phyloP scores from a whole-genome alignment of 2,113 vertebrate genomes.

The Pyrgilauda ruficollis region DNA sequence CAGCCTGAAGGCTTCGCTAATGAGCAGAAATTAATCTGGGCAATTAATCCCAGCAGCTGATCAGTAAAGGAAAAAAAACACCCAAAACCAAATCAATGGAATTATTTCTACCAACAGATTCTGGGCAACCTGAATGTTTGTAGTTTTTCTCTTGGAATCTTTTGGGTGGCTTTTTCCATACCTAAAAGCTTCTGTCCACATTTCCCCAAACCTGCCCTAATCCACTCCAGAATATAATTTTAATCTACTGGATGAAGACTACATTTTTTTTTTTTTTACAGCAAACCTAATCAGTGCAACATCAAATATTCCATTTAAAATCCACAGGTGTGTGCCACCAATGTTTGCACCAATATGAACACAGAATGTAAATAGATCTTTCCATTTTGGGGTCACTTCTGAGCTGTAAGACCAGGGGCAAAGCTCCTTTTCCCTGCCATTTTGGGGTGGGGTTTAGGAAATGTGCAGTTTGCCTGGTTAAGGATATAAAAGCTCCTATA shows the following conservation, averaged over 20 bases:
- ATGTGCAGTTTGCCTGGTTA: not conserved
- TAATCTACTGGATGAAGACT: not conserved
- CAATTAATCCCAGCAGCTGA: not conserved
- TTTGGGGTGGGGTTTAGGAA: not conserved
- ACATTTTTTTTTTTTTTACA: not conserved
- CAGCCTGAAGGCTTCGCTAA: not conserved
- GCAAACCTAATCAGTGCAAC: accelerated
- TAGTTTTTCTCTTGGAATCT: not conserved
- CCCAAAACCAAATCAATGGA: not conserved
- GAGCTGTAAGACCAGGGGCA: not conserved
- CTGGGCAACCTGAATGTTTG: accelerated
- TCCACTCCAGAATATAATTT: accelerated
- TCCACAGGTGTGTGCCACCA: accelerated
- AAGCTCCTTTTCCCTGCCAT: not conserved
- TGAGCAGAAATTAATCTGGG: not conserved
- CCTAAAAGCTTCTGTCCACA: not conserved
- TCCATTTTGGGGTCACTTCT: not conserved
- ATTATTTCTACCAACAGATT: not conserved
- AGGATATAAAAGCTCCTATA: not conserved
- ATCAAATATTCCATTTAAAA: not conserved
- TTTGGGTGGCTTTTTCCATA: not conserved
- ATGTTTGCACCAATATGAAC: not conserved
- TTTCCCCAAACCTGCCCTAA: not conserved
- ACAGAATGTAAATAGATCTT: accelerated
- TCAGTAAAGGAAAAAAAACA: not conserved